Base-by-base conservation (phyloP, 2,797 vertebrate genomes). In the Ctenochaetus hawaiiensis region DNA sequence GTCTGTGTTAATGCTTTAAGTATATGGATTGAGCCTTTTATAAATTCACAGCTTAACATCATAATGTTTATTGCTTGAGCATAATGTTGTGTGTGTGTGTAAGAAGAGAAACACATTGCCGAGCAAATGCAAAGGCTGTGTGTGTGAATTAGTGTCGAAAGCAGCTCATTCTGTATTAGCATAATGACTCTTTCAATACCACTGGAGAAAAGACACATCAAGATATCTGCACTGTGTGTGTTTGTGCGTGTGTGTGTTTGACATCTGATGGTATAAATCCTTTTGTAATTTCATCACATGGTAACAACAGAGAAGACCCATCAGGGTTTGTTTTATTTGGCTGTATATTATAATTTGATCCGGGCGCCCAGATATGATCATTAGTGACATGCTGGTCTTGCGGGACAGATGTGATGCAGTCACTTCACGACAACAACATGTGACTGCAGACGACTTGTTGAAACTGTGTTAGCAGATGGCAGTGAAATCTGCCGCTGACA, bases 301-400 rank as follows among this genome's bases (percentile, higher is more conserved):
- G 41, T 49, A 53, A 69, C 18, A 20, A 78, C 43, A 34, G 30
- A 60, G 48, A 43, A 13, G 45, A 70, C 52, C 30, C 53, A 57
- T 53, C 61, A 58, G 18, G 63, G 14, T 58, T 60, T 30, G 23
- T 67, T 69, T 72, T 77, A 72, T 76, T 57, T 44, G 43, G 16
- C 53, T 20, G 43, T 61, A 22, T 18, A 56, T 74, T 23, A 37
- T 22, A 49, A 87, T 70, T 69, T 67, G 60, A 72, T 72, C 44
- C 14, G 61, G 16, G 52, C 69, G 22, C 34, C 34, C 53, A 49
- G 70, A 85, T 51, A 63, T 37, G 22, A 72, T 59, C 62, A 72
- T 47, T 26, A 43, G 70, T 23, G 67, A 53, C 48, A 37, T 3
- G 26, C 20, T 17, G 37, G 54, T 77, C 72, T 59, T 23, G 53